Evolutionary conservation across 2,888 invertebrate species (phyloP), one percentile per base, ranked within the genome.

Genomic region (Pinctada fucata): DNA sequence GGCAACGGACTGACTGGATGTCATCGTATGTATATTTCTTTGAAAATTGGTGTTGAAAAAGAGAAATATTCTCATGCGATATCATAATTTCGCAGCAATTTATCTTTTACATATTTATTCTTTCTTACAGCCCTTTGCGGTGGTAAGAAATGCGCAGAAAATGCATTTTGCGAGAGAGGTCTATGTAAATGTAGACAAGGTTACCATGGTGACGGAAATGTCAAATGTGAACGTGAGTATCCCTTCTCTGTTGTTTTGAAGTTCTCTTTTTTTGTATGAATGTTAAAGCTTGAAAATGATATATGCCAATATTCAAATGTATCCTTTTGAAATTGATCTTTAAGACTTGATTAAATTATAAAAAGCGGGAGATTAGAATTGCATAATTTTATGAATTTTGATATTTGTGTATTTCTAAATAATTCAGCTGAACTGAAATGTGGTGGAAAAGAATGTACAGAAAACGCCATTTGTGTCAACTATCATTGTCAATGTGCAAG

Each of bases 371-470:
- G 13, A 10, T 58, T 10, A 10, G 58, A 13, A 58, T 8, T 65
- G 3, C 13, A 47, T 68, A 47, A 13, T 68, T 64, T 74, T 63
- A 31, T 31, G 31, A 31, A 31, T 31, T 31, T 31, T 31, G 31
- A 31, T n/a, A 31, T 1, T 31, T 31, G 1, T 31, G 31, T 31
- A 31, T 31, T 31, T 31, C 31, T 31, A 1, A 31, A 31, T 31
- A 31, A 31, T 31, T 31, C 50, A 79, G 79, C 71, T n/a, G 65
- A 74, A 16, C 48, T 48, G 8, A 65, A 67, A 5, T 79, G 79
- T 75, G 79, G 72, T 66, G 75, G 79, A 5, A 71, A 64, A 31
- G 52, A 71, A 50, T 79, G 79, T 75, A 64, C 71, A n/a, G 13
- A 63, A 16, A 75, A 79, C 66, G 71, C 79, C 0, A 45, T 49